Base-by-base conservation (phyloP, 2,797 vertebrate genomes). In the Chloroceryle amazona region DNA sequence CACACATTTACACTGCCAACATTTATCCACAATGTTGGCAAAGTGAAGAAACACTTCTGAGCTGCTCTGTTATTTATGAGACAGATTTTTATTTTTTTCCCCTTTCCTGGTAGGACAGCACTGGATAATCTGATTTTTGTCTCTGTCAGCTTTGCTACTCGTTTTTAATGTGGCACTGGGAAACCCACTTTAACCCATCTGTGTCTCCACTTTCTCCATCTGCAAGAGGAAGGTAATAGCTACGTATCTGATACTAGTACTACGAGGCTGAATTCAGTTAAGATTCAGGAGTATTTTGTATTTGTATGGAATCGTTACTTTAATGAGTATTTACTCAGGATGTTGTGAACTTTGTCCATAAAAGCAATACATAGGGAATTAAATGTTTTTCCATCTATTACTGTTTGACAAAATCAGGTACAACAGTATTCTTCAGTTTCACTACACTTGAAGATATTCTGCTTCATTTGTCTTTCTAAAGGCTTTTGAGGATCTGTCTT, bases 21-120 rank as follows among this genome's bases (percentile, higher is more conserved):
- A 71, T 94, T 94, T 94, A 93, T 93, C 93, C 96, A 96, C 92
- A 94, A 67, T 78, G 92, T 92, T 95, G 96, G 93, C 93, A 89
- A 95, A 95, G 78, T 74, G 65, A 72, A 81, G 73, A 78, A 94
- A 96, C 74, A 57, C 89, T 85, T 92, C 89, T 96, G 61, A 96
- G 86, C 83, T 93, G 80, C 71, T 95, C 86, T 89, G 86, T 93
- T 97, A 82, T 96, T 96, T 96, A 82, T 92, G 55, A 93, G 65
- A 70, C 74, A 93, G 70, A 90, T 84, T 33, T 33, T n/a, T 85
- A 29, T 61, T 78, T 81, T 63, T 79, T 51, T 51, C 26, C 26
- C 9, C 51, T 92, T 61, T 14, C n/a, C 73, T 86, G 57, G 71
- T 91, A 82, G 71, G 47, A 91, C 52, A 93, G 78, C 0, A 19